Percentiles rank a stretch among this genome's conserved stretches.
phyloP scores from a whole-genome alignment of 2,797 vertebrate genomes.

The Microchirus variegatus region DNA sequence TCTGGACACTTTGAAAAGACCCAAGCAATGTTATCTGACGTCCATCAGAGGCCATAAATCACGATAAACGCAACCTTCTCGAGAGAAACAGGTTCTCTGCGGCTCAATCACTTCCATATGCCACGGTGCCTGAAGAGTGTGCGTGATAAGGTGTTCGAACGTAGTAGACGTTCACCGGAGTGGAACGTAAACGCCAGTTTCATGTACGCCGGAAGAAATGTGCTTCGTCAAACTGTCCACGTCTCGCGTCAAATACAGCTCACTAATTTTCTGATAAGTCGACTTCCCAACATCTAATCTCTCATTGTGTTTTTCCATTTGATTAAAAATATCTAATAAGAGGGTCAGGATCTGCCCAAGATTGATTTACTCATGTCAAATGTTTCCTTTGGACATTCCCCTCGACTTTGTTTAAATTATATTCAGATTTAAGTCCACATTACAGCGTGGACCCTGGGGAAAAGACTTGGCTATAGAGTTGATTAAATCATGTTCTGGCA shows the following conservation, averaged over 20 bases:
- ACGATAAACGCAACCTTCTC: conserved; percentile 50
- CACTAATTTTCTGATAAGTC: neutral
- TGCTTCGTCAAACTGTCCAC: no score
- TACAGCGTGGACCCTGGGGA: conserved; percentile 11
- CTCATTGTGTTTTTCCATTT: neutral
- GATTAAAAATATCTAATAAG: conserved; percentile 8
- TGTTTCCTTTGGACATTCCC: conserved; percentile 8
- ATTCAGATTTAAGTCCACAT: conserved; percentile 12
- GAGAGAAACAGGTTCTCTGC: conserved; percentile 50
- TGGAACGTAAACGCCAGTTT: neutral
- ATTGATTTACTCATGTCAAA: neutral
- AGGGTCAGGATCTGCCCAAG: neutral
- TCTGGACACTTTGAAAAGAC: conserved; percentile 27
- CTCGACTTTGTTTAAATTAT: conserved; percentile 19
- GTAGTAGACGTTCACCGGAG: neutral
- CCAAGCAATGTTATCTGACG: conserved; percentile 46
- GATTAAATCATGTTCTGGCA: conserved; percentile 48
- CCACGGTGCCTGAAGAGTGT: conserved; percentile 21
- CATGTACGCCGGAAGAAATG: neutral
- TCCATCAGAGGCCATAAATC: conserved; percentile 61
- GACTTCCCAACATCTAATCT: conserved; percentile 1
- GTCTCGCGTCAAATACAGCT: neutral
- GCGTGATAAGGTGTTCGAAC: conserved; percentile 12
- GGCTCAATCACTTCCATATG: conserved; percentile 72
- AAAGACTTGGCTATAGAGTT: conserved; percentile 2